Base-by-base conservation (phyloP, 2,113 vertebrate species). In the Anhinga anhinga region DNA sequence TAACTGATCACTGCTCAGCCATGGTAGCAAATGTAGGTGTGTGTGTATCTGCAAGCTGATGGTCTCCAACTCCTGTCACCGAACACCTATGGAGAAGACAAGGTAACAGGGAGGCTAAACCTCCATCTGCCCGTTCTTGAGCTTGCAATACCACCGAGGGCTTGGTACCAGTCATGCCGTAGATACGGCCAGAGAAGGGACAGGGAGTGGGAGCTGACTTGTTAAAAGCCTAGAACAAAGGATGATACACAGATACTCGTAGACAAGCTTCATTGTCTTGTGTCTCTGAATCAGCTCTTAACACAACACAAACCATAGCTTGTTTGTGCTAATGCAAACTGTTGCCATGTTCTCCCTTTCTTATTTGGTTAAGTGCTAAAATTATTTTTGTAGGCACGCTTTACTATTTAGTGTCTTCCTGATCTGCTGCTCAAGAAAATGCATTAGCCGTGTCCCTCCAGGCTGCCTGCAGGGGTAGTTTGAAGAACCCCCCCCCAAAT, bases 381-480 rank as follows among this genome's bases (percentile, higher is more conserved):
- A 44, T 69, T 1, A 49, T 67, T 87, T 79, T 30, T 55, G 61
- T 62, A 42, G 74, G 23, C 13, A 2, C 0, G 0, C 6, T 84
- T 86, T 25, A 12, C 7, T 66, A 0, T 29, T 47, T 61, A 32
- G 11, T 18, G 25, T 40, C 38, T 87, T 71, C 34, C 77, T 58
- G 27, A 15, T 62, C 32, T 67, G n/a, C 85, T 67, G 15, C n/a
- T 59, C 16, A 3, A 47, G 69, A 29, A n/a, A 52, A 36, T 21
- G 13, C 3, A 0, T 19, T 56, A 45, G 30, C 50, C 5, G 0
- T 23, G n/a, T 72, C 59, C 30, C 4, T 2, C 21, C 18, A 8
- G 59, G 17, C 40, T 61, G 47, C 17, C n/a, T 53, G 27, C 16
- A 7, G 17, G 42, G 45, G 8, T 3, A 5, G 32, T 20, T 34